These are phyloP conservation scores for Pantherophis alleghaniensis DNA, from an alignment of 2,797 vertebrate genomes.

Conservation along the genomic window DNA sequence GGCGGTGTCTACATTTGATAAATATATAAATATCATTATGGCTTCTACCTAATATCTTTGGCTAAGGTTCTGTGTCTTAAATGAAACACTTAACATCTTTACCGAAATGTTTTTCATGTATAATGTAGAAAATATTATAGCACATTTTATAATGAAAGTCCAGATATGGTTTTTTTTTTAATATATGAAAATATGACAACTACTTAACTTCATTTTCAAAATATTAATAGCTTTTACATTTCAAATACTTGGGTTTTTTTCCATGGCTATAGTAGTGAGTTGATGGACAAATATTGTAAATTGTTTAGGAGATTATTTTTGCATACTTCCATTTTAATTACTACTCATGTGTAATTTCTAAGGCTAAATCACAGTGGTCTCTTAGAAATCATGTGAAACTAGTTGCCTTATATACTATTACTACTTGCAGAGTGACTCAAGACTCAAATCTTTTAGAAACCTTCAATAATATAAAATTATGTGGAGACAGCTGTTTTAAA, in stretches of 20 bases:
- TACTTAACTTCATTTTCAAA: constrained; percentile 17
- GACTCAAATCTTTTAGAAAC: constrained; percentile 65
- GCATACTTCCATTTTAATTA: constrained; percentile 64
- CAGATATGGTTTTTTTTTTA: constrained; percentile 14
- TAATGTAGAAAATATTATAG: constrained; percentile 18
- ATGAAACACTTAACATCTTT: constrained; percentile 17
- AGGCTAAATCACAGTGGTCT: constrained; percentile 57
- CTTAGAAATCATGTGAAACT: constrained; percentile 61
- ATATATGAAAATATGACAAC: constrained; percentile 31
- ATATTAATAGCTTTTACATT: constrained; percentile 17
- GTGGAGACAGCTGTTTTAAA: constrained; percentile 65
- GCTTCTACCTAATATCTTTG: neutral
- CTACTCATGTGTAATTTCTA: constrained; percentile 55
- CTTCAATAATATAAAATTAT: constrained; percentile 65
- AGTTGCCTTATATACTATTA: constrained; percentile 51
- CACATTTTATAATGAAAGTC: constrained; percentile 20
- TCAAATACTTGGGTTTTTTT: constrained; percentile 32
- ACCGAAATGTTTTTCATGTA: constrained; percentile 19
- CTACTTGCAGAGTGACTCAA: constrained; percentile 52
- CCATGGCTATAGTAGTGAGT: constrained; percentile 54
- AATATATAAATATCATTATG: neutral
- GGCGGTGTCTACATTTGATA: neutral
- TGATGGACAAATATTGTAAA: constrained; percentile 52
- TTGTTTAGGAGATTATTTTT: constrained; percentile 56
- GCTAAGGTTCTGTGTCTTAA: neutral